Evolutionary conservation across 2,797 vertebrate genomes (phyloP), one percentile per base, ranked within the genome.

Genomic region (Salarias fasciatus): DNA sequence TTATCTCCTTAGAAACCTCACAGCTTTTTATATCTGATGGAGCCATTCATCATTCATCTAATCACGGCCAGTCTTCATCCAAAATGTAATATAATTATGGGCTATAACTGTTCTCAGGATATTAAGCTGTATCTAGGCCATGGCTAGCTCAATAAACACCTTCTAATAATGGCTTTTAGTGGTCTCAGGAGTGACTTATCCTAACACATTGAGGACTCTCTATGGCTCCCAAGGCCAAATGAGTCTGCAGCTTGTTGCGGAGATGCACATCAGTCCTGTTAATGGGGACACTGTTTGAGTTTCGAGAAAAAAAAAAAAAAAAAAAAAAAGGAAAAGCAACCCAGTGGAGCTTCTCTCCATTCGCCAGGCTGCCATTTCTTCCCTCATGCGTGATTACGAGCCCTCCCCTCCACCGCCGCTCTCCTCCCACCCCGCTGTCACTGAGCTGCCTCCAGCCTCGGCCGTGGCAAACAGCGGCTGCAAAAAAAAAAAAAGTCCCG

Each of bases 131-230:
- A 88, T 89, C 79, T 82, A 77, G 87, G 87, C 86, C 89, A 84
- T 11, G 30, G 79, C 75, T 43, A 55, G 85, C 87, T 87, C 79
- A 49, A 86, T 89, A 89, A 90, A 88, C 84, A 88, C 86, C 80
- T 83, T 84, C 86, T 89, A 87, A 88, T 89, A 87, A 89, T 85
- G 86, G 81, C 80, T 86, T 83, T 86, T 81, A 86, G 77, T 80
- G 77, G 83, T 87, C 84, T 89, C 85, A 12, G 67, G 87, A 84
- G 89, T 80, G 83, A 85, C 78, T 84, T 87, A 76, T 84, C 64
- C 83, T 13, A 77, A 82, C 78, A 83, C 82, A 83, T 49, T 41
- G 67, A 87, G 69, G 53, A 80, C 86, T 80, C 75, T 83, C 63
- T 38, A 63, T 55, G 61, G 84, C 81, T 86, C 86, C 83, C 80